phyloP scores from a whole-genome alignment of 1,140 invertebrate genomes.

The Triops cancriformis region DNA sequence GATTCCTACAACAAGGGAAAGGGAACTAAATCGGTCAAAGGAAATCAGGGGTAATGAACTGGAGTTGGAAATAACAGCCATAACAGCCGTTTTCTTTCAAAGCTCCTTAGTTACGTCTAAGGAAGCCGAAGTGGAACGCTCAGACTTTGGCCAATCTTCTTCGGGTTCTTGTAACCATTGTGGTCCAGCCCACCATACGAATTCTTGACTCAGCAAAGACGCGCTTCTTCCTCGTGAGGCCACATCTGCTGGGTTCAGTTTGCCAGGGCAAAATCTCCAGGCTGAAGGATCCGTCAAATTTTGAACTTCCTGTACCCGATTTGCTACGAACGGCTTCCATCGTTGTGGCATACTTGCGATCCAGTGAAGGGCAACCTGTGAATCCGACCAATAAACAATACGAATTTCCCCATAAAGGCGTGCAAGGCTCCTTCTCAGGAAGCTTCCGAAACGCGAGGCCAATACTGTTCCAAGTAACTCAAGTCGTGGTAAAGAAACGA shows the following conservation, averaged over 20 bases:
- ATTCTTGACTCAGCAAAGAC: conserved; percentile 32
- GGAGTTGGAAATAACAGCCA: neutral
- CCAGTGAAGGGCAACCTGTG: conserved; percentile 20
- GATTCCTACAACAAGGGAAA: neutral
- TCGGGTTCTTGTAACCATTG: conserved; percentile 33
- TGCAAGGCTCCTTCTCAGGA: neutral
- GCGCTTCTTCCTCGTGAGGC: conserved; percentile 38
- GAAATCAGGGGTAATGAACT: neutral
- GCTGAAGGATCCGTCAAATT: conserved; percentile 17
- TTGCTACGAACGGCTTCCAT: conserved; percentile 23
- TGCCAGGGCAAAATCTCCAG: conserved; percentile 39
- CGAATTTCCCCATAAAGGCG: neutral
- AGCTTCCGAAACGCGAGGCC: neutral
- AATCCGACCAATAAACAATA: conserved; percentile 26
- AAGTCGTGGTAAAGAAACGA: neutral
- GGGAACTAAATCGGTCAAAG: neutral
- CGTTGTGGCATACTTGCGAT: conserved; percentile 20
- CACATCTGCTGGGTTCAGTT: conserved; percentile 41
- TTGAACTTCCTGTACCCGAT: conserved; percentile 24
- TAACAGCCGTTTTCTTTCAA: neutral
- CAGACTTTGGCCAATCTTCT: conserved; percentile 32
- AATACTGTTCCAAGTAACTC: conserved; percentile 14
- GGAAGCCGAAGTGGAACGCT: neutral
- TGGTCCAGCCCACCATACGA: conserved; percentile 40
- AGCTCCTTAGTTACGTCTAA: neutral